A percentile compares a stretch with the other conserved stretches of the same genome.
Conservation (phyloP, 2,113 vertebrate genomes). For the Archocentrus centrarchus region DNA sequence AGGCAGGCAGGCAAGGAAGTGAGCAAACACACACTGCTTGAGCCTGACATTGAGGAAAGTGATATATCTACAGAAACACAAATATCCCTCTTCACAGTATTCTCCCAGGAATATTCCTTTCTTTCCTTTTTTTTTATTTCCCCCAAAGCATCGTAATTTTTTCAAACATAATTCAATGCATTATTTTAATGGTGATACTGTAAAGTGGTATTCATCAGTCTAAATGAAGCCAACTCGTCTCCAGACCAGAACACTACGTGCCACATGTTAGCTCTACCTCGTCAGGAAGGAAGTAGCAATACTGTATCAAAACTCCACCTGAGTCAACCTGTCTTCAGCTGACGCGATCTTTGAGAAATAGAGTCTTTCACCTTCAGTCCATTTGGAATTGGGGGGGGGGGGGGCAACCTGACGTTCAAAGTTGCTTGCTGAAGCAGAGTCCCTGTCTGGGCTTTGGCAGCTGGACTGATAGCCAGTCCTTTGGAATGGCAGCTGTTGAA, state of each 20-base stretch:
- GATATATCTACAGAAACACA: slow-evolving; percentile 39
- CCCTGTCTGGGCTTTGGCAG: slow-evolving; percentile 76
- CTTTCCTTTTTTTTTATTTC: too few relatives aligned
- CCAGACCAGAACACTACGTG: not conserved
- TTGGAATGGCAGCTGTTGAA: slow-evolving; percentile 80
- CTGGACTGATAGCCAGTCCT: slow-evolving; percentile 74
- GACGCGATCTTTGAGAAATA: slow-evolving; percentile 58
- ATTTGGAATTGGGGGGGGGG: slow-evolving; percentile 51
- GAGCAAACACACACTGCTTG: not conserved
- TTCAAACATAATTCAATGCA: slow-evolving; percentile 12
- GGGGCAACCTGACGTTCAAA: slow-evolving; percentile 64
- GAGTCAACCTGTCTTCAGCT: slow-evolving; percentile 39
- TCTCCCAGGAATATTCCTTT: not conserved
- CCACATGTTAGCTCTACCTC: slow-evolving; percentile 40
- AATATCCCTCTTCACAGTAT: not conserved
- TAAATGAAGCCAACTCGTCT: not conserved
- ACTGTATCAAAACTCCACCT: slow-evolving; percentile 14
- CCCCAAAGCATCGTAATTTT: not conserved
- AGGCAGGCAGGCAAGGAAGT: not conserved
- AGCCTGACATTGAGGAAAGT: slow-evolving; percentile 27
- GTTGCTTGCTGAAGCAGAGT: slow-evolving; percentile 64
- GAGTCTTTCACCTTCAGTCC: slow-evolving; percentile 75
- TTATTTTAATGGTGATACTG: not conserved
- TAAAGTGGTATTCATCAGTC: slow-evolving; percentile 33
- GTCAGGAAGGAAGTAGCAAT: slow-evolving; percentile 39